Base-by-base conservation (phyloP, 2,797 vertebrate genomes). In the Sarcoramphus papa region DNA sequence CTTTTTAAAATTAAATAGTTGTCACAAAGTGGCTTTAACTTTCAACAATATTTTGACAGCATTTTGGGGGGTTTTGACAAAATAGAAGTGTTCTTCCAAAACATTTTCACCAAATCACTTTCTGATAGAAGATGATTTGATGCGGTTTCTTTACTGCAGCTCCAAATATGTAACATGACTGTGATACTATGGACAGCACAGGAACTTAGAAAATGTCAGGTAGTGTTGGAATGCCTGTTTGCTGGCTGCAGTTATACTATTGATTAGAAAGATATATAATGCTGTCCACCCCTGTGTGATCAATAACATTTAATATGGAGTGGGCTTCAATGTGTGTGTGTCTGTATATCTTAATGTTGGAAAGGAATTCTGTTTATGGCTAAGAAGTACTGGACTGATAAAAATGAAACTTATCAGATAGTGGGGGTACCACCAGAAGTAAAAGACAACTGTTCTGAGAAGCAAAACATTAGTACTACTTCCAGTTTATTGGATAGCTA, bases 31-130 rank as follows among this genome's bases (percentile, higher is more conserved):
- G 43, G 43, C 43, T 92, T 95, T 76, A 90, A 51, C 69, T 85
- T 88, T 24, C 30, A 51, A 78, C 88, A 96, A 84, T 90, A 92
- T 90, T 94, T 92, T 85, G 89, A 81, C 65, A 95, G 30, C 31
- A 54, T 75, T 93, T 81, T 24, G 37, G 24, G 20, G 7, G 25
- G 4, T 13, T 54, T 70, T 67, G 35, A 87, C 67, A 89, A 81
- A 88, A 73, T 0, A 50, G 11, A 81, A 59, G 2, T 8, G 12
- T 17, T 86, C 47, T 68, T 92, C 28, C 19, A 59, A 75, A 80
- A 72, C 12, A 59, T 79, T 87, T 59, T 91, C 10, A 45, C 20
- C 13, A 43, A 93, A 83, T 67, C 33, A 43, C 12, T 43, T 69
- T 77, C 37, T 60, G 40, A 37, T 31, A 72, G 50, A 60, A 57